Evolutionary conservation across 2,888 invertebrate genomes (phyloP).

Genomic region (Nemotelus nigrinus): DNA sequence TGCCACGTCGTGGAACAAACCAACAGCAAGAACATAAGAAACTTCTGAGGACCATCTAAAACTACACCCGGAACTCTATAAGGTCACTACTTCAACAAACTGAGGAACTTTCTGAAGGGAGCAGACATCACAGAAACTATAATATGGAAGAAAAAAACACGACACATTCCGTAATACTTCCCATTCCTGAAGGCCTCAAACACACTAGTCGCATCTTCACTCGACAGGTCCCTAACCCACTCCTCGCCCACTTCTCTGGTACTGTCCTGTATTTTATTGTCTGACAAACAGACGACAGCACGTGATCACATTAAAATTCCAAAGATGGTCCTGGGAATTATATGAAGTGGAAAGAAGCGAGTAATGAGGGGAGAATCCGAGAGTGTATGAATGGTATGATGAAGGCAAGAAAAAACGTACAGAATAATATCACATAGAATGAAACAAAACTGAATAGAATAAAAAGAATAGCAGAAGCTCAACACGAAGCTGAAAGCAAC

Average conservation of each 20-base stretch:
- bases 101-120: neutral
- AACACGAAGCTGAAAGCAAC: neutral
- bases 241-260: neutral
- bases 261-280: conserved; percentile 4
- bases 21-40: too few relatives aligned
- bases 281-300: conserved; percentile 44
- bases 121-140: too few relatives aligned
- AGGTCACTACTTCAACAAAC: conserved; percentile 1
- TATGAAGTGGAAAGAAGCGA: conserved; percentile 41
- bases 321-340: conserved; percentile 36
- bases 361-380: conserved; percentile 16
- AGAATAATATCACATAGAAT: conserved; percentile 4
- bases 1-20: neutral
- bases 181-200: neutral
- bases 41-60: neutral
- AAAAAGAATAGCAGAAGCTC: neutral
- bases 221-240: neutral
- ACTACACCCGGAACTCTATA: neutral
- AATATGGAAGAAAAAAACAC: neutral
- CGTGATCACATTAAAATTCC: conserved; percentile 44
- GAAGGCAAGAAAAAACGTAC: neutral
- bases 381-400: neutral
- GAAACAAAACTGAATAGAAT: neutral
- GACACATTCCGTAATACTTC: neutral
- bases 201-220: neutral